Percentiles rank a stretch among this genome's conserved stretches.
Conservation (phyloP, 2,113 vertebrate genomes). For the Phocoena phocoena region DNA sequence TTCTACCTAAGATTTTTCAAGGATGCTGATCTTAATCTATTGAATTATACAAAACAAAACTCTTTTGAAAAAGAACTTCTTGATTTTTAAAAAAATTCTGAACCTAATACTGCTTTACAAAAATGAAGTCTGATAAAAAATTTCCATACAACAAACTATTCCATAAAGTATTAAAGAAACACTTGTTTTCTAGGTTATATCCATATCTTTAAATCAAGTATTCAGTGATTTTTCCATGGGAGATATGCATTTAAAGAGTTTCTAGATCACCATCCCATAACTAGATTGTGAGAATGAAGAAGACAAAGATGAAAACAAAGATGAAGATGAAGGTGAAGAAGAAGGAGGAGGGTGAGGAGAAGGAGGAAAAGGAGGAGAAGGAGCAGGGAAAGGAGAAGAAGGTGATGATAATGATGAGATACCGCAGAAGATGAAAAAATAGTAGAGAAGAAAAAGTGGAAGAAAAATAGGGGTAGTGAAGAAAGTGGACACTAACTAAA, state of each 20-base stretch:
- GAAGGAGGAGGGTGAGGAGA: not conserved
- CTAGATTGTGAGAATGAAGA: not conserved
- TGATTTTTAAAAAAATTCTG: not conserved
- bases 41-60: not conserved
- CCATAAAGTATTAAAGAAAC: not conserved
- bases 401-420: not conserved
- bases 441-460: not conserved
- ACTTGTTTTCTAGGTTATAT: not conserved
- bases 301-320: not conserved
- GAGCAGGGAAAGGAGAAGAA: not conserved
- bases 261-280: not conserved
- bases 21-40: not conserved
- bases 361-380: not conserved
- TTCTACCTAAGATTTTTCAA: not conserved
- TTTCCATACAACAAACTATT: not conserved
- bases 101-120: not conserved
- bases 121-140: not conserved
- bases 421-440: not conserved
- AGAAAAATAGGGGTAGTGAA: not conserved
- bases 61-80: not conserved
- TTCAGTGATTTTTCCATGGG: not conserved
- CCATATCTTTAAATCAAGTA: not conserved
- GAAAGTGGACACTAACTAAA: not conserved
- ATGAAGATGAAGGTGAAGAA: not conserved
- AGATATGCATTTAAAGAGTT: not conserved